A percentile compares a stretch with the other conserved stretches of the same genome.
Conservation (phyloP, 2,888 invertebrate genomes). For the Agonopterix arenella region DNA sequence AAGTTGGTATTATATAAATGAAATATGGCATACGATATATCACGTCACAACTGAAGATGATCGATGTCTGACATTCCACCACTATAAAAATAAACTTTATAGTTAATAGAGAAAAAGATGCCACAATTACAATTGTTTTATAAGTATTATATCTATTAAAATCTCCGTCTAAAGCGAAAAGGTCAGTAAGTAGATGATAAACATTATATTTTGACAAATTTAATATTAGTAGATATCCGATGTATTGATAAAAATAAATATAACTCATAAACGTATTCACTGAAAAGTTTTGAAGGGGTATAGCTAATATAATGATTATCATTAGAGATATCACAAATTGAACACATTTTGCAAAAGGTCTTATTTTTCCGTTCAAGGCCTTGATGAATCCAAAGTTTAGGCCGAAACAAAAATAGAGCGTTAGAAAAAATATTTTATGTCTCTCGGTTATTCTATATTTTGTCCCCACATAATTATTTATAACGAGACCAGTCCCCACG, state of each 20-base stretch:
- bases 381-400: slow-evolving; percentile 1
- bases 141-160: too few relatives aligned
- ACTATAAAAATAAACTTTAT: background rate
- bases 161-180: background rate
- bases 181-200: background rate
- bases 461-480: too few relatives aligned
- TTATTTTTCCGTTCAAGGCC: background rate
- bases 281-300: background rate
- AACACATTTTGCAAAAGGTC: background rate
- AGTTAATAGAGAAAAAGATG: background rate
- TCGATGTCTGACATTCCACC: background rate
- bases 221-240: background rate
- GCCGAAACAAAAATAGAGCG: background rate
- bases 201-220: background rate
- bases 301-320: background rate
- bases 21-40: background rate
- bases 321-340: background rate
- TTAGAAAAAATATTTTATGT: too few relatives aligned
- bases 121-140: too few relatives aligned
- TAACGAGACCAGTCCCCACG: too few relatives aligned
- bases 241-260: background rate
- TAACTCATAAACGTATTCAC: too few relatives aligned
- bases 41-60: background rate
- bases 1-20: background rate
- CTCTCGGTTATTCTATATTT: too few relatives aligned